Evolutionary conservation across 2,888 invertebrate species (phyloP).

Genomic region (Dinocampus coccinellae): DNA sequence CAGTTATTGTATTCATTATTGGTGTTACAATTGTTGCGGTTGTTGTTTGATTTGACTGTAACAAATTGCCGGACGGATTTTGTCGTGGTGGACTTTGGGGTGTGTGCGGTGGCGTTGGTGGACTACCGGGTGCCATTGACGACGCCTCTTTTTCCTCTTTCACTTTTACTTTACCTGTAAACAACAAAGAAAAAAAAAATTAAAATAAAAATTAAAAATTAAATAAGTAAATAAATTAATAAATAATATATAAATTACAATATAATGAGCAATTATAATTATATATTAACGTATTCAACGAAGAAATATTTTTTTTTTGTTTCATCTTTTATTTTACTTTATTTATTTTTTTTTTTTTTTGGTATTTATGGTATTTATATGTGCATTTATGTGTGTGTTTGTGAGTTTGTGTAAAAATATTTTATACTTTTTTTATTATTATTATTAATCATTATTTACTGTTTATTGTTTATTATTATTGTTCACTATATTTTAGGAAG

Average conservation of each 20-base stretch:
- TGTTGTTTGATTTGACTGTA: conserved; percentile 60
- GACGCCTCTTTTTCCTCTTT: conserved; percentile 66
- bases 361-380: no score
- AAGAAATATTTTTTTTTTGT: no score
- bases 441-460: no score
- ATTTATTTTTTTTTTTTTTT: no score
- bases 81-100: conserved; percentile 66
- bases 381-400: no score
- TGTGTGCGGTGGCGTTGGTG: conserved; percentile 67
- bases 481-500: not conserved
- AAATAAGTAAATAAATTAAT: not conserved
- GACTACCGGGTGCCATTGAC: conserved; percentile 67
- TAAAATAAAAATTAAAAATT: not conserved
- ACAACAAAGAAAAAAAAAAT: conserved; percentile 31
- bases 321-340: no score
- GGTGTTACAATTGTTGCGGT: conserved; percentile 47
- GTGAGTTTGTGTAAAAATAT: no score
- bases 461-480: not conserved
- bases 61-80: conserved; percentile 53
- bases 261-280: no score
- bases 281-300: no score
- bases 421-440: no score
- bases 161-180: conserved; percentile 62
- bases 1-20: conserved; percentile 37
- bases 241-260: conserved; percentile 1